A percentile compares a stretch with the other conserved stretches of the same genome.
Conservation (phyloP, 2,888 invertebrate genomes). For the Eupithecia inturbata region DNA sequence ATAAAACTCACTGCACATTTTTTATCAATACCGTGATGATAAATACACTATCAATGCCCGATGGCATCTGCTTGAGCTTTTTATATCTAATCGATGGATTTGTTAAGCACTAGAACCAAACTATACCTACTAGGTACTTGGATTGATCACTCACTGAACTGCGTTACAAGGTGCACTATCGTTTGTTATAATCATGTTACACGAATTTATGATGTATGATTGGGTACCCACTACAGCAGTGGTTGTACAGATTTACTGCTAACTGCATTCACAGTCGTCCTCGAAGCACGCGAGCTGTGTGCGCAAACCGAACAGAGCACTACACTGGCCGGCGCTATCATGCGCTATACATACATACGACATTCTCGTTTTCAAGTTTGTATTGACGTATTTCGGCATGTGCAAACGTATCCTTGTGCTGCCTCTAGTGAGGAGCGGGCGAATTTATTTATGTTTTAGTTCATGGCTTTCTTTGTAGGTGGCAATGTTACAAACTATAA, state of each 20-base stretch:
- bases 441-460: conserved; percentile 30
- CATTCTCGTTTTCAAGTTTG: conserved; percentile 73
- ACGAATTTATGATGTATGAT: conserved; percentile 63
- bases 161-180: conserved; percentile 44
- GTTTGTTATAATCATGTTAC: conserved; percentile 54
- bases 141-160: conserved; percentile 62
- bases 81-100: conserved; percentile 61
- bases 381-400: conserved; percentile 77
- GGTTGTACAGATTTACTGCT: conserved; percentile 58
- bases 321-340: conserved; percentile 71
- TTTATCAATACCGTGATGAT: conserved; percentile 55
- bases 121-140: conserved; percentile 30
- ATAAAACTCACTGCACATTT: conserved; percentile 64
- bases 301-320: conserved; percentile 71
- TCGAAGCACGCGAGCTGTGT: conserved; percentile 73
- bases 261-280: conserved; percentile 70
- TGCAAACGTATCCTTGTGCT: conserved; percentile 60
- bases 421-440: conserved; percentile 47
- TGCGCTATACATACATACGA: conserved; percentile 72
- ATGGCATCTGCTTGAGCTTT: conserved; percentile 58
- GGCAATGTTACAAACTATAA: not conserved
- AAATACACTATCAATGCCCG: conserved; percentile 55
- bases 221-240: conserved; percentile 61
- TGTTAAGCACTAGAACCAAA: conserved; percentile 51
- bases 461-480: conserved; percentile 15